These are phyloP conservation scores for Rhabditoides inermis DNA, from an alignment of 2,888 invertebrate species.

Conservation along the genomic window DNA sequence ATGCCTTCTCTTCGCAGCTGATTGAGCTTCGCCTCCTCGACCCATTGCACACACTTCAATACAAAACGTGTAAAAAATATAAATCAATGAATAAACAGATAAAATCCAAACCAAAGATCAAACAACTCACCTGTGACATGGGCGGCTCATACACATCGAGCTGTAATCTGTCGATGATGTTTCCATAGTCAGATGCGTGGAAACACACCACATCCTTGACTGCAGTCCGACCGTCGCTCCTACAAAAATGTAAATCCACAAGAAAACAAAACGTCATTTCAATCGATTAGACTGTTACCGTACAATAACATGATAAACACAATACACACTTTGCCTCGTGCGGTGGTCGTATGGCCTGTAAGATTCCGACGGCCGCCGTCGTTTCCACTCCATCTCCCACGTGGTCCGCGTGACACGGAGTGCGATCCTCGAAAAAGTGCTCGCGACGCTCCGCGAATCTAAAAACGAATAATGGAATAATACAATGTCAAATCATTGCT, in stretches of 20 bases:
- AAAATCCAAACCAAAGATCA: neutral
- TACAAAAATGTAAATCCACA: conserved; percentile 1
- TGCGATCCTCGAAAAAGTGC: conserved; percentile 90
- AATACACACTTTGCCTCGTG: conserved; percentile 3
- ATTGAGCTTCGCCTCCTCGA: conserved; percentile 94
- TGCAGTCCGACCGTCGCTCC: neutral
- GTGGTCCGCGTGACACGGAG: conserved; percentile 94
- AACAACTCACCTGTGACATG: conserved; percentile 71
- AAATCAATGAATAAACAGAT: neutral
- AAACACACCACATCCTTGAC: conserved; percentile 98
- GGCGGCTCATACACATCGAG: conserved; percentile 95
- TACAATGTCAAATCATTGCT: too few relatives aligned
- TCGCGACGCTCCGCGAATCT: conserved; percentile 71
- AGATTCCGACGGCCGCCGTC: conserved; percentile 88
- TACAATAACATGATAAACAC: too few relatives aligned
- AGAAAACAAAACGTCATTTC: neutral
- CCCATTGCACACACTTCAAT: conserved; percentile 70
- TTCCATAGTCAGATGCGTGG: conserved; percentile 82
- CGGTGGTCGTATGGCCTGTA: conserved; percentile 69
- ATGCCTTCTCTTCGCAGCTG: conserved; percentile 86
- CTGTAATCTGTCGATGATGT: conserved; percentile 80
- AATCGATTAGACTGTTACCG: neutral
- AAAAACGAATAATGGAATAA: conserved; percentile 10
- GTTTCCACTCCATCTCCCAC: conserved; percentile 96
- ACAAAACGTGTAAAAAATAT: neutral